Conservation (phyloP, 2,797 vertebrate species). For the Sebastes oblongus region DNA sequence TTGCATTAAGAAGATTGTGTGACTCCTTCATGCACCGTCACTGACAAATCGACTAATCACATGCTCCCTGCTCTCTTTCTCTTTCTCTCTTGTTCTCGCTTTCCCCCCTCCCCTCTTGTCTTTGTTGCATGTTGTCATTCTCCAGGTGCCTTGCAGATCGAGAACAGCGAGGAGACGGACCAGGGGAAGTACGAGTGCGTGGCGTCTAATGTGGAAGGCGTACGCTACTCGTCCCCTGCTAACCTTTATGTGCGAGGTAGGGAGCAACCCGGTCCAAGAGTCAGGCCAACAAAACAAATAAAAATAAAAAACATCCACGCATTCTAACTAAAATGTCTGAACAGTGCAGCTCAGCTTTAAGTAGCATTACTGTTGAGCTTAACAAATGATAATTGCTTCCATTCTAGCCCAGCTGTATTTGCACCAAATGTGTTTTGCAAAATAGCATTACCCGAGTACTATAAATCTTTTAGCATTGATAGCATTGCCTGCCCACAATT, state of each 20-base stretch:
- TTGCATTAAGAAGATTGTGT: slow-evolving; percentile 52
- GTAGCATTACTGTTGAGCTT: slow-evolving; percentile 62
- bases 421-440: slow-evolving; percentile 64
- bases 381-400: slow-evolving; percentile 65
- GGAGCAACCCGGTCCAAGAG: slow-evolving; percentile 83
- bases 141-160: slow-evolving; percentile 97
- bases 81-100: slow-evolving; percentile 21
- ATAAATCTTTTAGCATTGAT: slow-evolving; percentile 66
- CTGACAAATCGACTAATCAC: slow-evolving; percentile 75
- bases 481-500: slow-evolving; percentile 70
- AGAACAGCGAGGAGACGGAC: slow-evolving; percentile 99
- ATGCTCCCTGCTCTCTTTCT: slow-evolving; percentile 45
- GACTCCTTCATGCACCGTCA: slow-evolving; percentile 65
- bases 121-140: slow-evolving; percentile 59
- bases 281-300: slow-evolving; percentile 40
- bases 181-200: slow-evolving; percentile 99
- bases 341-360: slow-evolving; percentile 61
- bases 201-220: slow-evolving; percentile 96
- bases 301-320: slow-evolving; percentile 37
- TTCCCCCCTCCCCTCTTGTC: slow-evolving; percentile 42
- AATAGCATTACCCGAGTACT: slow-evolving; percentile 57
- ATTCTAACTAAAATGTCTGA: slow-evolving; percentile 54
- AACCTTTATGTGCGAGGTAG: slow-evolving; percentile 99
- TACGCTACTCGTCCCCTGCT: slow-evolving; percentile 97
- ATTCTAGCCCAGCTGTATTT: slow-evolving; percentile 64